These are phyloP conservation scores for Polypedilum vanderplanki DNA, from an alignment of 1,140 invertebrate species.

Conservation along the genomic window DNA sequence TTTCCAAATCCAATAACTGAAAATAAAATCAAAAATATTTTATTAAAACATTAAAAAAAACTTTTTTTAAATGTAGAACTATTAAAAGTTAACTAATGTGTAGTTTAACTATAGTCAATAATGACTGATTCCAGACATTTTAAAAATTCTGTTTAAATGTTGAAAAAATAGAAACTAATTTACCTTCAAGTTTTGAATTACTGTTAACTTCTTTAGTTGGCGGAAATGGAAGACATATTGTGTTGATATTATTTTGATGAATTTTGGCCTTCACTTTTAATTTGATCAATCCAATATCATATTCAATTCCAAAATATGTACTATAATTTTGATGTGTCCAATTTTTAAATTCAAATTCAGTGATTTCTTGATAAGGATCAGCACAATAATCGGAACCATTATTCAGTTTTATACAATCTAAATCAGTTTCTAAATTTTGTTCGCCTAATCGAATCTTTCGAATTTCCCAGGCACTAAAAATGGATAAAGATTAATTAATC, in stretches of 20 bases:
- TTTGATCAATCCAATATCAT: constrained; percentile 8
- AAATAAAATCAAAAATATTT: background rate
- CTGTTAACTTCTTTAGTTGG: background rate
- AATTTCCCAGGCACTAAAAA: too few relatives aligned
- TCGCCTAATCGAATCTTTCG: background rate
- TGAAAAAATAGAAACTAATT: too few relatives aligned
- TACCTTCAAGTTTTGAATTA: too few relatives aligned
- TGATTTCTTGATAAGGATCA: background rate
- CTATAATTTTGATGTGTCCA: background rate
- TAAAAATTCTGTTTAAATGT: too few relatives aligned
- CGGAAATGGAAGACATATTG: background rate
- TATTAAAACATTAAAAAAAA: background rate
- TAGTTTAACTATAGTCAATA: too few relatives aligned
- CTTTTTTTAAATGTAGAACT: too few relatives aligned
- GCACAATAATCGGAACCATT: background rate
- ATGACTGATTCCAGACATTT: too few relatives aligned
- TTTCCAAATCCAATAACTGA: background rate
- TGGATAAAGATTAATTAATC: too few relatives aligned
- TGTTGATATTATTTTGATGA: background rate
- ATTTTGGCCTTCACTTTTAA: background rate
- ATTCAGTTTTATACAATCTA: background rate
- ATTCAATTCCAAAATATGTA: background rate
- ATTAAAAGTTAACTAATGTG: too few relatives aligned
- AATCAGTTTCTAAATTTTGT: background rate
- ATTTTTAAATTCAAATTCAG: background rate